Conservation (phyloP, 2,888 invertebrate species). For the Drosophila mimica region DNA sequence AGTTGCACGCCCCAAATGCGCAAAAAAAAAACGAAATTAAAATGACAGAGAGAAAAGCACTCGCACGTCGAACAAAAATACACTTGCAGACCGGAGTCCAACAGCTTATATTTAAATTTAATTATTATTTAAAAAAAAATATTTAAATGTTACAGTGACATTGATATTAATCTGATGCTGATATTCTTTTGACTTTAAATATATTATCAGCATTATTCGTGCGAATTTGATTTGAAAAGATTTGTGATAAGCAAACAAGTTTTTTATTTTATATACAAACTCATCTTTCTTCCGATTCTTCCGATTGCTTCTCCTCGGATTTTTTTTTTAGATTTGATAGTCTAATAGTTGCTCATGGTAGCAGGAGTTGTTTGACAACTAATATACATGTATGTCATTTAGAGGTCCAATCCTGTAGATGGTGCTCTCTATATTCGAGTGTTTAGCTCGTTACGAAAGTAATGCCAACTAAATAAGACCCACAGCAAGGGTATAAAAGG, state of each 20-base stretch:
- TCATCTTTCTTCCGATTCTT: background rate
- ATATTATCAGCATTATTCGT: background rate
- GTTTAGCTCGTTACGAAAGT: background rate
- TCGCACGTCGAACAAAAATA: background rate
- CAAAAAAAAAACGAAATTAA: conserved; percentile 18
- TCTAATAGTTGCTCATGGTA: background rate
- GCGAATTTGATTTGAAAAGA: background rate
- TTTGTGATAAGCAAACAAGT: background rate
- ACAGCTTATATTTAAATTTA: too few relatives aligned
- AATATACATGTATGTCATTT: background rate
- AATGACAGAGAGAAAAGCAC: background rate
- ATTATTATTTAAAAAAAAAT: background rate
- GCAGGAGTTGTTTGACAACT: background rate
- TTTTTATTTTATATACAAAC: background rate
- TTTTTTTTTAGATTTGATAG: background rate
- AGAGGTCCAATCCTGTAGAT: background rate
- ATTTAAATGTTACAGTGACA: background rate
- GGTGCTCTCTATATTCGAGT: background rate
- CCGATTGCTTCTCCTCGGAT: background rate
- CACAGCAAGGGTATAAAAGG: background rate
- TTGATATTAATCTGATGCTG: background rate
- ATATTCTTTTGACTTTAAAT: background rate
- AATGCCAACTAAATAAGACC: background rate
- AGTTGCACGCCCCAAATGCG: conserved; percentile 33
- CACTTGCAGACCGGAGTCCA: background rate